Evolutionary conservation across 30 jellyfish, hydroid and myxozoan genomes (phyloP).

Genomic region (Aurelia coerulea): DNA sequence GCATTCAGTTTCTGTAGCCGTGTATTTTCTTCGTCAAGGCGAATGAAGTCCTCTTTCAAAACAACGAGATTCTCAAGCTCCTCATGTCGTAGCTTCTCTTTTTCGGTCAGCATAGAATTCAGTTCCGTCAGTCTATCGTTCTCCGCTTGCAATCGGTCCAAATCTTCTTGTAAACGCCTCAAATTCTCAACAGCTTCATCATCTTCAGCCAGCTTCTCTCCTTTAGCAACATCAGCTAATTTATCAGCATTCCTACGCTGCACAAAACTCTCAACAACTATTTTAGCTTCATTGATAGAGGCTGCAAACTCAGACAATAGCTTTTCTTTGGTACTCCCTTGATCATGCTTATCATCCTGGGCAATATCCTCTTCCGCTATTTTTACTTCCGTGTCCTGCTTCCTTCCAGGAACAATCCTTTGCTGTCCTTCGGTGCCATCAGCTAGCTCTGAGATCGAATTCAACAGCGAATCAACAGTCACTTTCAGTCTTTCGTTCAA

Average conservation of each 20-base stretch:
- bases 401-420: not conserved
- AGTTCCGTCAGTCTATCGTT: no score
- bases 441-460: constrained; percentile 12
- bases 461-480: constrained; percentile 47
- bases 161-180: not conserved
- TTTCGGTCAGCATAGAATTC: no score
- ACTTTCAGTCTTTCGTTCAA: constrained; percentile 30
- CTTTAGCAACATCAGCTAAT: not conserved
- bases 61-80: not conserved
- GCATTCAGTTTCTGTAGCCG: constrained; percentile 2
- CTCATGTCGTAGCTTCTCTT: no score
- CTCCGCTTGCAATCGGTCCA: not conserved
- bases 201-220: not conserved
- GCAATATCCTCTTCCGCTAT: not conserved
- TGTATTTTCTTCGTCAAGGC: not conserved
- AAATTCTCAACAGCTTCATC: not conserved
- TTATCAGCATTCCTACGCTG: not conserved
- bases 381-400: not conserved
- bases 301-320: not conserved
- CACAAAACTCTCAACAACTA: constrained; percentile 13
- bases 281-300: constrained; percentile 21
- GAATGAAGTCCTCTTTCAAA: not conserved
- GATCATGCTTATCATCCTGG: not conserved
- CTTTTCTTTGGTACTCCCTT: not conserved
- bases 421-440: not conserved